Base-by-base conservation (phyloP, 1,140 invertebrate genomes). In the Octopus sinensis region DNA sequence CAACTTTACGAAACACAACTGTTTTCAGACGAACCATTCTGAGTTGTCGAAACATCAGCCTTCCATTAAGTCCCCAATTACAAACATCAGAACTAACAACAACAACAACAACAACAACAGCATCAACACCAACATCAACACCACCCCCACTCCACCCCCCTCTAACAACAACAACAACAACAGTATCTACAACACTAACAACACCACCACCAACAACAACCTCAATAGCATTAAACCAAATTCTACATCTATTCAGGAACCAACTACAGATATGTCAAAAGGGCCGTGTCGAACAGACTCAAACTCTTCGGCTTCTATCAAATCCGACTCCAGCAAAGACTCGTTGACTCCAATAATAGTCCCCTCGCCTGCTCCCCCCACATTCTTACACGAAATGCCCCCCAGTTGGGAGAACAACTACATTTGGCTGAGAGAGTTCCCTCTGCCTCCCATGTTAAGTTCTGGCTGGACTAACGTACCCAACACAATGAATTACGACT, bases 1-100 rank as follows among this genome's bases (percentile, higher is more conserved):
- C 51, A 81, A 81, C n/a, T 79, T 88, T 12, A 85, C 83, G 10
- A 81, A 79, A 54, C 88, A 89, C 79, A 23, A 73, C 6, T 73
- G 68, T 3, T 13, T 73, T 7, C 68, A 13, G 6, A 73, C 68
- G 6, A 13, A 23, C 30, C 4, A 73, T 6, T n/a, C 13, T 5
- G 5, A 6, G 17, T 13, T 17, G 17, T n/a, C 17, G 30, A 13
- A n/a, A 73, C 13, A 10, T 23, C 17, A 5, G 5, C 56, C 56
- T 9, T 62, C 56, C 9, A 17, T 17, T 12, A n/a, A 13, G 5
- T n/a, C 17, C 17, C 6, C 6, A 17, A 73, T n/a, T 1, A 73
- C 17, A 13, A 73, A 73, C 13, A 73, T n/a, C 30, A 73, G 17
- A n/a, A 23, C 17, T 23, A 9, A 12, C 17, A 62, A 17, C 56